These are phyloP conservation scores for silkworm (Bombyx mori) DNA, from an alignment of 1,140 invertebrate genomes.

Conservation along the genomic window ASM3026992v2 NC_085108.1:132001-132500, in stretches of 20 bases:
- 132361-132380: constrained; percentile 45
- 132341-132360: constrained; percentile 51
- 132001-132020: constrained; percentile 15
- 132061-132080: constrained; percentile 19
- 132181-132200: constrained; percentile 19
- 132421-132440: constrained; percentile 41
- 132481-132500: constrained; percentile 24
- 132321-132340: constrained; percentile 44
- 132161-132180: constrained; percentile 33
- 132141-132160: constrained; percentile 33
- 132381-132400: constrained; percentile 37
- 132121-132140: constrained; percentile 45
- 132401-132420: constrained; percentile 58
- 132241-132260: constrained; percentile 39
- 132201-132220: constrained; percentile 41
- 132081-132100: constrained; percentile 22
- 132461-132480: constrained; percentile 17
- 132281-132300: constrained; percentile 19
- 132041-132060: constrained; percentile 8
- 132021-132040: constrained; percentile 6
- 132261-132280: constrained; percentile 26
- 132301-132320: constrained; percentile 28
- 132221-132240: constrained; percentile 61
- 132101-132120: constrained; percentile 63
- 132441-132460: constrained; percentile 35